phyloP scores from a whole-genome alignment of 1,140 invertebrate species.

The Planococcus citri region DNA sequence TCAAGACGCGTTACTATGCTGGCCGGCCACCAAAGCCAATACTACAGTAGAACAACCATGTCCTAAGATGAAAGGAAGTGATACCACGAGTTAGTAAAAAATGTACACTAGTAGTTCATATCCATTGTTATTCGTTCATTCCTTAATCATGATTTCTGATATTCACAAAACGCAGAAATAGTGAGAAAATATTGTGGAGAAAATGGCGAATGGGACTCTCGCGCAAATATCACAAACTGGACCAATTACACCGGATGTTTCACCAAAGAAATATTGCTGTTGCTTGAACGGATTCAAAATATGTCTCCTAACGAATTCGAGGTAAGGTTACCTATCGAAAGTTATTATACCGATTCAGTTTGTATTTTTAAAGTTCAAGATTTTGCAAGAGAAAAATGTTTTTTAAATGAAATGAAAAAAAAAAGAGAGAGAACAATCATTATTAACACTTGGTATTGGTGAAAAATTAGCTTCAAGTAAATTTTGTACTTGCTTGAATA shows the following conservation, averaged over 20 bases:
- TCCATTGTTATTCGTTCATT: no score
- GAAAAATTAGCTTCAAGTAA: no score
- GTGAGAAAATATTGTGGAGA: background rate
- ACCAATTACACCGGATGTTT: background rate
- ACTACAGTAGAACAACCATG: conserved; percentile 48
- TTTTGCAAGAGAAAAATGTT: no score
- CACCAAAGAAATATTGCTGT: background rate
- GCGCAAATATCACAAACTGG: background rate
- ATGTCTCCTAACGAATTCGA: background rate
- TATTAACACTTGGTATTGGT: no score
- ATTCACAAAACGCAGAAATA: background rate
- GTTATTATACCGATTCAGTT: no score
- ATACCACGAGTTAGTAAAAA: conserved; percentile 54
- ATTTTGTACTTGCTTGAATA: no score
- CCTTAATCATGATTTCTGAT: background rate
- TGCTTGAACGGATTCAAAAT: background rate
- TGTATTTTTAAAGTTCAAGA: no score
- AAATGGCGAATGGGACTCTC: background rate
- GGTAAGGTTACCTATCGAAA: no score
- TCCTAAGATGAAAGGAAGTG: conserved; percentile 52
- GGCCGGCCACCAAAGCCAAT: conserved; percentile 56
- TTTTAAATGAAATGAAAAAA: no score
- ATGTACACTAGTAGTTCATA: no score
- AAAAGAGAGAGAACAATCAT: no score
- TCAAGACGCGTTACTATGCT: conserved; percentile 60